Evolutionary conservation across 1,140 invertebrate genomes (phyloP), one percentile per base, ranked within the genome.

Genomic region (Atta colombica): DNA sequence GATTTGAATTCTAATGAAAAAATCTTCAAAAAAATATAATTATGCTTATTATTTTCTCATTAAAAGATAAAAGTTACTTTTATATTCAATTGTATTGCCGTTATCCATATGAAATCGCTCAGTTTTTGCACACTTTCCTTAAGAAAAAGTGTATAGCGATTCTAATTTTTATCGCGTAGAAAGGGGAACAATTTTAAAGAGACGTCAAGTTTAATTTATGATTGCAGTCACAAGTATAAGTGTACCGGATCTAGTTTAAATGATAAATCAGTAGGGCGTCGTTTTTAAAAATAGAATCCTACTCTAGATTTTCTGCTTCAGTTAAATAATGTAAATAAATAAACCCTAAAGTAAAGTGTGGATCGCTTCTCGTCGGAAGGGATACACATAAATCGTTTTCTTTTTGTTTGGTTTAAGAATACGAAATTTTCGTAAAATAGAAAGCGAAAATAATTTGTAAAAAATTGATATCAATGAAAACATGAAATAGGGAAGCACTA

Each of bases 381-480:
- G n/a, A 68, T 6, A 49, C 2, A 69, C 21, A 69, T 69, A 69
- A 69, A 69, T 69, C 66, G 16, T 25, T 31, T 31, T 21, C 45
- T 68, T 49, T 25, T 69, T 35, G 7, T 2, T 49, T 12, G 0
- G 21, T 21, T 16, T 69, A 68, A 3, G n/a, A 49, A 49, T 69
- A 69, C 5, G 2, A 49, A 69, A 25, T 69, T 69, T 21, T 21
- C 21, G 18, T 16, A 51, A 2, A 69, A 49, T 12, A 25, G 39
- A 69, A 69, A 69, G 66, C 66, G 21, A 25, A 49, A 25, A 69
- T 49, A 69, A 69, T 69, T 49, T 69, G 18, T 18, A 58, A 58
- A 58, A 58, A 58, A 21, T 58, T 58, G 0, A 21, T 4, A 66
- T 28, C 39, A 68, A 21, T 68, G 5, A 18, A 45, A 3, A 10